A percentile compares a stretch with the other conserved stretches of the same genome.
phyloP scores from a whole-genome alignment of 2,888 invertebrate genomes.

The Epirrita christyi region DNA sequence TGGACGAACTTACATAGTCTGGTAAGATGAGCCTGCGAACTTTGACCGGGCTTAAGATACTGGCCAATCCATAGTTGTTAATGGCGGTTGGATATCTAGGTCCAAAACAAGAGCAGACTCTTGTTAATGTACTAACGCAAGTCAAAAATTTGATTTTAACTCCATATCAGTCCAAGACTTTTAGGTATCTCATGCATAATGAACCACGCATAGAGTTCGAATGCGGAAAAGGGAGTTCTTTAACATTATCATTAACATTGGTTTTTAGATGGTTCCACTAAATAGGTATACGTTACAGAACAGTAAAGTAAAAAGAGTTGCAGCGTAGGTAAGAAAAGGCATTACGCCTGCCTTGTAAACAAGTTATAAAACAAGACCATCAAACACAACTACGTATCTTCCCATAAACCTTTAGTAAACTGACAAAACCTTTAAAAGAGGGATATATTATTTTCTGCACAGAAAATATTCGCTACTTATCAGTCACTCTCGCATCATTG shows the following conservation, averaged over 20 bases:
- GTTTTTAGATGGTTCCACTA: constrained; percentile 8
- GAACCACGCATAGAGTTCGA: too few relatives aligned
- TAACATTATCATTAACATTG: too few relatives aligned
- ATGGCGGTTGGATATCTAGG: constrained; percentile 24
- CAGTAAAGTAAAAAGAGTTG: too few relatives aligned
- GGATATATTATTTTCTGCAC: constrained; percentile 34
- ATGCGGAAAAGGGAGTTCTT: too few relatives aligned
- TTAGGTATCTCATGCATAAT: too few relatives aligned
- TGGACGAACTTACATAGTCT: constrained; percentile 64
- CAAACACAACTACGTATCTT: background rate
- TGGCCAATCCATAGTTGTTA: constrained; percentile 37
- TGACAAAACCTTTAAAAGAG: background rate
- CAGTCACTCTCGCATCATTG: constrained; percentile 55
- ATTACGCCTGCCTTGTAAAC: background rate
- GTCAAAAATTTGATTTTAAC: background rate
- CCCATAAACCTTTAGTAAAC: background rate
- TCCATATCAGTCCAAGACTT: too few relatives aligned
- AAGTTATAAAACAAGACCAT: background rate
- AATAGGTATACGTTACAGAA: too few relatives aligned
- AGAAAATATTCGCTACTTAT: constrained; percentile 47
- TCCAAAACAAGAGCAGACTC: constrained; percentile 2
- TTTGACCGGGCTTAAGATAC: constrained; percentile 52
- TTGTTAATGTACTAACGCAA: background rate
- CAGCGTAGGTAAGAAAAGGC: too few relatives aligned
- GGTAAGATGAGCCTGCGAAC: constrained; percentile 61